These are phyloP conservation scores for Capromys pilorides DNA, from an alignment of 2,797 vertebrate species.

Conservation along the genomic window DNA sequence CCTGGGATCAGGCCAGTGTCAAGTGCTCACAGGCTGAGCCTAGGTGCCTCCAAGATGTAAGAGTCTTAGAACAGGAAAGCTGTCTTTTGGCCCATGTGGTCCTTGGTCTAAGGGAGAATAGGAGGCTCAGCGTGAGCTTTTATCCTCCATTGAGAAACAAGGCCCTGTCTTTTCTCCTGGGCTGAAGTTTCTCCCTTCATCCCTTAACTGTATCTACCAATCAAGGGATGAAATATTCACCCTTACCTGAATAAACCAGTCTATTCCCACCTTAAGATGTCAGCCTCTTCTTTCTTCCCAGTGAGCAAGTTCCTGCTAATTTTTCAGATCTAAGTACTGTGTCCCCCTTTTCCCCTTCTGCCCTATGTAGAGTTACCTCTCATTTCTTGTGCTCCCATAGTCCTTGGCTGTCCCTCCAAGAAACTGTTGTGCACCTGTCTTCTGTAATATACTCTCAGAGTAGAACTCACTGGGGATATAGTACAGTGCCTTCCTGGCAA, in stretches of 20 bases:
- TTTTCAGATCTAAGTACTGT: not conserved
- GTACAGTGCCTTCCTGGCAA: too few species aligned
- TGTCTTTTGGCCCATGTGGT: not conserved
- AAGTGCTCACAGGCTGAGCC: not conserved
- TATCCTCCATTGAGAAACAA: not conserved
- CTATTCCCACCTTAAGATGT: not conserved
- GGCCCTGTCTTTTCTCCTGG: not conserved
- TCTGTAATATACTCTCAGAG: not conserved
- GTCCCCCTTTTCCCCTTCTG: not conserved
- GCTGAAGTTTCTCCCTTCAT: not conserved
- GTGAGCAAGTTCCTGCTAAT: not conserved
- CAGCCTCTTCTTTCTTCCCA: not conserved
- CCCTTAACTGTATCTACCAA: not conserved
- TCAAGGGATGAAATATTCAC: not conserved
- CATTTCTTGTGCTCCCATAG: not conserved
- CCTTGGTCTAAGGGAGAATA: conserved; percentile 1
- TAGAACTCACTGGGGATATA: too few species aligned
- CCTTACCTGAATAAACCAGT: not conserved
- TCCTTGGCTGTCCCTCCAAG: not conserved
- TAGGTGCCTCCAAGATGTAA: not conserved
- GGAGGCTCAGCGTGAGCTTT: not conserved
- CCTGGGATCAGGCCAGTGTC: not conserved
- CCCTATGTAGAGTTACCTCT: not conserved
- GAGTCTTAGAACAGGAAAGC: not conserved
- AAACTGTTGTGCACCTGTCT: not conserved